Evolutionary conservation across 2,888 invertebrate species (phyloP), one percentile per base, ranked within the genome.

Genomic region (Eupithecia subumbrata): DNA sequence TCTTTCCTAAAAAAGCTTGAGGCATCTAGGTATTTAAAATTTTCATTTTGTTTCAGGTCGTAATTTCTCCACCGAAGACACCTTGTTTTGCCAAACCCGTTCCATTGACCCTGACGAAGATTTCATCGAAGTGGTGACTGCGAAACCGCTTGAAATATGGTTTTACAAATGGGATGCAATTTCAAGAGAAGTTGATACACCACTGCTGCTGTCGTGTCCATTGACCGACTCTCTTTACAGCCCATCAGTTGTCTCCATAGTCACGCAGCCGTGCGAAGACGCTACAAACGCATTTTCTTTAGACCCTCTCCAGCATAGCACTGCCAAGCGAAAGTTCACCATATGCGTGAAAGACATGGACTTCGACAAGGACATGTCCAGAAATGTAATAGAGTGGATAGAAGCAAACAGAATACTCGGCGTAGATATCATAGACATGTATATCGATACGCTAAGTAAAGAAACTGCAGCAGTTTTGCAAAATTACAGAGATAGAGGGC

Each of bases 341-440:
- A 91, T 97, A 66, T 97, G 97, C 84, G 96, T 97, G 2, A 97
- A 97, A 89, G 97, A 97, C 73, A 89, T 97, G 89, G 95, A 96
- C 82, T 97, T 97, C 82, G 86, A 93, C 70, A 93, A 94, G 79
- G 96, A 97, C 82, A 95, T 96, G 69, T 96, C 96, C 7, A 90
- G 90, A 40, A 94, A 92, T 73, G 86, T 97, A 70, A 90, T 97
- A 4, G 97, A 97, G 85, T 97, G 97, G 97, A 94, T 97, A 76
- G 97, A 97, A 89, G 93, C 96, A 0, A 96, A 96, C 82, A 95
- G 94, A 81, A 91, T 97, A 79, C 92, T 97, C 22, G 97, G 97
- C 22, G 97, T 96, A 12, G 95, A 96, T 77, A 93, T 95, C 82
- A 95, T 97, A 80, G 96, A 96, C 83, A 91, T 97, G 72, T 97